phyloP scores from a whole-genome alignment of 35 echinoderm and acorn worm species.

The Nesometra sesokonis region DNA sequence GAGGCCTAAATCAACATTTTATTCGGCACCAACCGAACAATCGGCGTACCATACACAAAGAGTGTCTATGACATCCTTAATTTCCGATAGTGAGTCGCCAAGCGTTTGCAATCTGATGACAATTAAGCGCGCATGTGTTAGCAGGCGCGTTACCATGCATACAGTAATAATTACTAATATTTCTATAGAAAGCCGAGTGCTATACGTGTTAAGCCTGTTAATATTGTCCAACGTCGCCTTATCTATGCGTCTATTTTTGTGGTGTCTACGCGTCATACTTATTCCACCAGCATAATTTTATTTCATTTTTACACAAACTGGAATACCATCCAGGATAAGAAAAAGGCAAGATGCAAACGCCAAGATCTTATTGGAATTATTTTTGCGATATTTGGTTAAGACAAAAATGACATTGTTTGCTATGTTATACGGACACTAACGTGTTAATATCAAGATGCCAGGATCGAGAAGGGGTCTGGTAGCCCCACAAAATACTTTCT shows the following conservation, averaged over 20 bases:
- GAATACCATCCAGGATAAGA: background rate
- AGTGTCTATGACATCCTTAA: background rate
- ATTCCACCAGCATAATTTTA: background rate
- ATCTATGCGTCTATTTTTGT: background rate
- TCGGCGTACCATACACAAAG: too few relatives aligned
- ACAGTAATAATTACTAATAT: background rate
- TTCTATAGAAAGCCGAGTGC: background rate
- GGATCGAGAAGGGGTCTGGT: conserved; percentile 70
- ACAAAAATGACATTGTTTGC: background rate
- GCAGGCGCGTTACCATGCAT: background rate
- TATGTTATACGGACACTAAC: background rate
- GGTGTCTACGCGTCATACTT: background rate
- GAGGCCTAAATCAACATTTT: too few relatives aligned
- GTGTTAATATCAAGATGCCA: conserved; percentile 47
- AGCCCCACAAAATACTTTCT: conserved; percentile 98
- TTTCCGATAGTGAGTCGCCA: background rate
- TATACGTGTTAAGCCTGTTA: background rate
- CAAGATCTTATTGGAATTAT: background rate
- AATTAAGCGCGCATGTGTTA: background rate
- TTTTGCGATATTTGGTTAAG: background rate
- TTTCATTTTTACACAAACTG: background rate
- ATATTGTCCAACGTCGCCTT: background rate
- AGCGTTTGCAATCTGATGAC: background rate
- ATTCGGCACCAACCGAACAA: too few relatives aligned
- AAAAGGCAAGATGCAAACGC: background rate